Percentiles rank a stretch among this genome's conserved stretches.
Conservation (phyloP, 2,797 vertebrate genomes). For the Monodelphis domestica region DNA sequence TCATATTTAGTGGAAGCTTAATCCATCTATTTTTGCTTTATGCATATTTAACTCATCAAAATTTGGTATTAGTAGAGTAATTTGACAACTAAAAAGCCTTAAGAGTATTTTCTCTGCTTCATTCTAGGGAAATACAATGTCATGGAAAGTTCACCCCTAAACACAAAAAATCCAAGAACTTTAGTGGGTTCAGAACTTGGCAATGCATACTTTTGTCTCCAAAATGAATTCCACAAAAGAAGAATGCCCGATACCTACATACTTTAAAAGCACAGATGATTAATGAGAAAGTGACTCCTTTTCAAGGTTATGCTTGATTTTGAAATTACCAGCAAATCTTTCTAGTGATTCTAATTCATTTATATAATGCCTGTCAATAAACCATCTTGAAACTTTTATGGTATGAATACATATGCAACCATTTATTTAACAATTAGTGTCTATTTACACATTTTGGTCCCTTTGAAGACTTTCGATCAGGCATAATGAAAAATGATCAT, state of each 20-base stretch:
- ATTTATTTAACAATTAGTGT: not conserved
- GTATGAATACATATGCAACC: not conserved
- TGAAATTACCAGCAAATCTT: not conserved
- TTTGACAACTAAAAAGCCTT: slow-evolving; percentile 31
- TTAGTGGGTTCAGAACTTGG: slow-evolving; percentile 12
- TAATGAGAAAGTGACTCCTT: not conserved
- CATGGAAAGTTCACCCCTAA: slow-evolving; percentile 17
- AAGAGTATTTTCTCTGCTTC: not conserved
- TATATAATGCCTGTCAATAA: slow-evolving; percentile 27
- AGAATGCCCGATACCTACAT: not conserved
- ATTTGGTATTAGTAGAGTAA: not conserved
- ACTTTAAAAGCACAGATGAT: not conserved
- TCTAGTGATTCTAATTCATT: slow-evolving; percentile 36
- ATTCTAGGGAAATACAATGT: not conserved
- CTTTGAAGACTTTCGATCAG: not conserved
- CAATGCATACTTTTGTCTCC: not conserved
- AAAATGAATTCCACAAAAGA: slow-evolving; percentile 11
- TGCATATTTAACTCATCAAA: slow-evolving; percentile 34
- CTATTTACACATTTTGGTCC: not conserved
- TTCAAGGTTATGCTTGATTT: slow-evolving; percentile 20
- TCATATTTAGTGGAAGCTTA: not conserved
- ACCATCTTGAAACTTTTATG: not conserved
- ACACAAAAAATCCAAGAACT: slow-evolving; percentile 28
- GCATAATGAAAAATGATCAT: not conserved
- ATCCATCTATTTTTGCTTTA: slow-evolving; percentile 19